Evolutionary conservation across 2,888 invertebrate species (phyloP).

Genomic region (Cremastobaeus sp.): DNA sequence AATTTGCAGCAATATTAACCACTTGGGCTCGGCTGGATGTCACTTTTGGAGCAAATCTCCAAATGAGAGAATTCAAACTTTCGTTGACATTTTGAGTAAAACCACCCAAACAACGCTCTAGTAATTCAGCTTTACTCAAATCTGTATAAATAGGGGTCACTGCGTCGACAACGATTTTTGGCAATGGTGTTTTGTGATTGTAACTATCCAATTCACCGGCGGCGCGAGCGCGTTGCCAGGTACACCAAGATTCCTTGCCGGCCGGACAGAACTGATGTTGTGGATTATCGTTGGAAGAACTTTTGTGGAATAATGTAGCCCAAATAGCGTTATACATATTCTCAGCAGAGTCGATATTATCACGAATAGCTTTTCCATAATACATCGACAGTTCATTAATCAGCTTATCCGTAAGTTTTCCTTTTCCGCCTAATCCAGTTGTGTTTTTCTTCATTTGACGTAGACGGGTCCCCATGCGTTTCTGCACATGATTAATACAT

Average conservation of each 20-base stretch:
- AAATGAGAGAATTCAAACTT: slow-evolving; percentile 58
- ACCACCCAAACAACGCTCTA: slow-evolving; percentile 16
- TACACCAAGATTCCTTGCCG: slow-evolving; percentile 33
- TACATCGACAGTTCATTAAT: slow-evolving; percentile 43
- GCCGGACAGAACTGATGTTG: slow-evolving; percentile 30
- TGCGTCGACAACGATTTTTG: slow-evolving; percentile 24
- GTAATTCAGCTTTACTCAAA: slow-evolving; percentile 56
- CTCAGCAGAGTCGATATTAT: slow-evolving; percentile 25
- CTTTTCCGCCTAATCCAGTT: slow-evolving; percentile 27
- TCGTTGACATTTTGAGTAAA: slow-evolving; percentile 48
- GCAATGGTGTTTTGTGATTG: slow-evolving; percentile 26
- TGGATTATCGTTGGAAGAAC: slow-evolving; percentile 40
- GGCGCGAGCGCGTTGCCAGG: slow-evolving; percentile 35
- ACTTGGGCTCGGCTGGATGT: slow-evolving; percentile 20
- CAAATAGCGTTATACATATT: slow-evolving; percentile 3
- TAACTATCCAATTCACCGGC: slow-evolving; percentile 15
- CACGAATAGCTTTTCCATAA: slow-evolving; percentile 38
- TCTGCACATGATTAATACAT: slow-evolving; percentile 40
- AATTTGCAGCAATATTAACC: slow-evolving; percentile 24
- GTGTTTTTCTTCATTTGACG: slow-evolving; percentile 32
- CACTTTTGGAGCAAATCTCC: slow-evolving; percentile 52
- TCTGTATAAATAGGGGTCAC: slow-evolving; percentile 58
- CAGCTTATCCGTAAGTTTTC: slow-evolving; percentile 39
- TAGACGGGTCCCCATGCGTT: slow-evolving; percentile 40
- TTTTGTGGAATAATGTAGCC: slow-evolving; percentile 43